Conservation (phyloP, 2,113 vertebrate genomes). For the Oncorhynchus tshawytscha region DNA sequence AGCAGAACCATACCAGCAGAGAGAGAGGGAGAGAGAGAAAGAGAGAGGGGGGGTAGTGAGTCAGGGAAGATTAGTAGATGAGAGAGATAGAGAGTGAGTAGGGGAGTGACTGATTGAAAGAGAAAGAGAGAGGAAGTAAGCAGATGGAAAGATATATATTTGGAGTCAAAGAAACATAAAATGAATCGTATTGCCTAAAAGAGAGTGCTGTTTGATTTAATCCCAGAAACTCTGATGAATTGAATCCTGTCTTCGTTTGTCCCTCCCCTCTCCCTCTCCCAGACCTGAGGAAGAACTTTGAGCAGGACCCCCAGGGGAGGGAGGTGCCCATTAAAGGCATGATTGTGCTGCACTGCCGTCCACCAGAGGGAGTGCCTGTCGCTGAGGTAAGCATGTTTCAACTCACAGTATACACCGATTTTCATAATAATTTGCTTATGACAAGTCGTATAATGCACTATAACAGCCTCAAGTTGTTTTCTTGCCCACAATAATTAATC, state of each 20-base stretch:
- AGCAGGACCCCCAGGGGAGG: slow-evolving; percentile 94
- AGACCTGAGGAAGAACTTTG: slow-evolving; percentile 98
- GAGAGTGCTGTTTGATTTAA: too few species aligned
- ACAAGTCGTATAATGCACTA: too few species aligned
- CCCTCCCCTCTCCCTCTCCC: slow-evolving; percentile 51
- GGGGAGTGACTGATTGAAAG: neutral
- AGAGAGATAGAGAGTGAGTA: neutral
- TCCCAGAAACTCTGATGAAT: too few species aligned
- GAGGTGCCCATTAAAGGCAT: slow-evolving; percentile 96
- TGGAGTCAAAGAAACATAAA: neutral
- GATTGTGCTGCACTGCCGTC: slow-evolving; percentile 95
- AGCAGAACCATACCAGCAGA: neutral
- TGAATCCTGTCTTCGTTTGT: slow-evolving; percentile 30
- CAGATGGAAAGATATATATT: neutral
- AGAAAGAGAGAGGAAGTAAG: neutral
- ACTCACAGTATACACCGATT: neutral
- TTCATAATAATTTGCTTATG: too few species aligned
- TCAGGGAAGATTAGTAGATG: too few species aligned
- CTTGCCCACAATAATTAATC: too few species aligned
- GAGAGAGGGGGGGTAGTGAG: too few species aligned
- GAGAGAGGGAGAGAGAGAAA: neutral
- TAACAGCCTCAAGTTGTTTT: too few species aligned
- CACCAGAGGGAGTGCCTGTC: slow-evolving; percentile 93
- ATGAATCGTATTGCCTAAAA: neutral
- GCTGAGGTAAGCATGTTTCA: slow-evolving; percentile 82